These are phyloP conservation scores for Actinernus sp. DNA, from an alignment of 92 coral and sea anemone species.

Conservation along the genomic window DNA sequence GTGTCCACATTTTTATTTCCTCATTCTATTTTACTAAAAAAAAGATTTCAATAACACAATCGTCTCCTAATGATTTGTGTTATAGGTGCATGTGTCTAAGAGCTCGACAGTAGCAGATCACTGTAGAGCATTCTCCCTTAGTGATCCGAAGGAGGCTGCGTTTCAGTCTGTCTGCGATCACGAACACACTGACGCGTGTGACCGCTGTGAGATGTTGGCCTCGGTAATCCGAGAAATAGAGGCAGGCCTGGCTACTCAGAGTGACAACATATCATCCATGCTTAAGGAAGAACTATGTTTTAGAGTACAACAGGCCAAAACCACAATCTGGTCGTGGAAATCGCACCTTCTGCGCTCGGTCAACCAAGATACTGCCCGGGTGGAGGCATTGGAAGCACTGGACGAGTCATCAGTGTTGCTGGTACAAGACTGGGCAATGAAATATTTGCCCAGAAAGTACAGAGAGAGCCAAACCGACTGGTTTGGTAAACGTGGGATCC, in stretches of 20 bases:
- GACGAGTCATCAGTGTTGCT: conserved; percentile 23
- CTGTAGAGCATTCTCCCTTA: conserved; percentile 47
- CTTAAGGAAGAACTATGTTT: conserved; percentile 44
- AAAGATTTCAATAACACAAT: too few species aligned
- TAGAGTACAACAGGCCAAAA: conserved; percentile 29
- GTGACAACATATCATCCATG: not conserved
- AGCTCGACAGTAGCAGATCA: conserved; percentile 59
- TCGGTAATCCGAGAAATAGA: conserved; percentile 31
- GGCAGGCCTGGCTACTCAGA: conserved; percentile 35
- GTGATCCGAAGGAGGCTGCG: conserved; percentile 51
- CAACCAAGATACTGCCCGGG: conserved; percentile 31
- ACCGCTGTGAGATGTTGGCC: conserved; percentile 35
- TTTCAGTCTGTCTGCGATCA: conserved; percentile 47
- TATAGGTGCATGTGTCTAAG: conserved; percentile 50
- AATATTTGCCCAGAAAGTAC: conserved; percentile 34
- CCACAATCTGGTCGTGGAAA: conserved; percentile 25
- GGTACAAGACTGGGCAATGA: conserved; percentile 54
- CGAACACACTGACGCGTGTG: conserved; percentile 41
- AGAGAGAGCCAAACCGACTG: conserved; percentile 39
- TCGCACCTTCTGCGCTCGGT: conserved; percentile 40
- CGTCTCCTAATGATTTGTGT: too few species aligned
- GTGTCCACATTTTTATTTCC: too few species aligned
- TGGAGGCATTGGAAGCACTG: conserved; percentile 4
- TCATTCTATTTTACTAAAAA: too few species aligned
- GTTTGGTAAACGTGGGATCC: conserved; percentile 59